Percentiles rank a stretch among this genome's conserved stretches.
Conservation (phyloP, 2,113 vertebrate genomes). For the Canis aureus region DNA sequence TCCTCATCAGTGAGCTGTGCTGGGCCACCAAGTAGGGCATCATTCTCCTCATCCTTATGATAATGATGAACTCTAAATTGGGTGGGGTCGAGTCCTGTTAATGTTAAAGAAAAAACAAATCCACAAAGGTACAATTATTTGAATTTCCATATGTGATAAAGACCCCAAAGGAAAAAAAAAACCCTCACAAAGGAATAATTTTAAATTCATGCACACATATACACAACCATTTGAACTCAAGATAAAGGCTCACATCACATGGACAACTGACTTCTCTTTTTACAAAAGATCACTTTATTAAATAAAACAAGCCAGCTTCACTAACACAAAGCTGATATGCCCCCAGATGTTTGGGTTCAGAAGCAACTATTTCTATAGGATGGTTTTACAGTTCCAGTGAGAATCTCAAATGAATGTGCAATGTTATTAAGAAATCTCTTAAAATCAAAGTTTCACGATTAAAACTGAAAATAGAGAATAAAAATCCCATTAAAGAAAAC, state of each 20-base stretch:
- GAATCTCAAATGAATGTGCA: slow-evolving; percentile 85
- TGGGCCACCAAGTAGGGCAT: slow-evolving; percentile 92
- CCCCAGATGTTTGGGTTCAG: slow-evolving; percentile 80
- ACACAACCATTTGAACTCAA: slow-evolving; percentile 69
- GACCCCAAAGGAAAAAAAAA: slow-evolving; percentile 76
- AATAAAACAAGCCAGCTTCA: slow-evolving; percentile 84
- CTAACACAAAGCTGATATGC: slow-evolving; percentile 75
- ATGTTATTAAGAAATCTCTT: slow-evolving; percentile 85
- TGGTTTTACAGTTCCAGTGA: slow-evolving; percentile 80
- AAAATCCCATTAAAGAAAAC: slow-evolving; percentile 87
- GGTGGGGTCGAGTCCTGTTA: slow-evolving; percentile 95
- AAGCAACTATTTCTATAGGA: slow-evolving; percentile 81
- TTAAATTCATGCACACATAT: slow-evolving; percentile 46
- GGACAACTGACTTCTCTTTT: slow-evolving; percentile 83
- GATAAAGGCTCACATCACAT: slow-evolving; percentile 73
- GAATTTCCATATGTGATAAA: neutral
- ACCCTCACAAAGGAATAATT: slow-evolving; percentile 72
- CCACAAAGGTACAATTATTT: slow-evolving; percentile 23
- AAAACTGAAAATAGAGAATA: slow-evolving; percentile 87
- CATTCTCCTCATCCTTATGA: slow-evolving; percentile 96
- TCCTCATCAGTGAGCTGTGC: slow-evolving; percentile 97
- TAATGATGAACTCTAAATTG: slow-evolving; percentile 95
- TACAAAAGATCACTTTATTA: slow-evolving; percentile 82
- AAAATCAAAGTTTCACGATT: slow-evolving; percentile 86
- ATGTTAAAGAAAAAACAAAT: slow-evolving; percentile 83